Evolutionary conservation across 2,113 vertebrate species (phyloP).

Genomic region (Nestor notabilis): DNA sequence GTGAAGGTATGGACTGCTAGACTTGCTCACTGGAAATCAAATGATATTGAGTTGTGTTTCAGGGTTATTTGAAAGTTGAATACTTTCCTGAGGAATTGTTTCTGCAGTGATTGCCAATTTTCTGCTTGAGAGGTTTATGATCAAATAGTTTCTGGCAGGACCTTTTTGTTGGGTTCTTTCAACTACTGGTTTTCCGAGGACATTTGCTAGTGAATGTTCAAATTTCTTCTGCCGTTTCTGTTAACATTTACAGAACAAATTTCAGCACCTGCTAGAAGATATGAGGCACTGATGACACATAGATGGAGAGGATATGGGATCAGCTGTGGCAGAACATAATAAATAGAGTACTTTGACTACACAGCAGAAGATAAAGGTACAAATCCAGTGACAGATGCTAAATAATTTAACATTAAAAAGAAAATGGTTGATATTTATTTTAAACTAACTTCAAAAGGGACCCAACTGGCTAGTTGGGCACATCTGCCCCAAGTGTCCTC

Average conservation of each 20-base stretch:
- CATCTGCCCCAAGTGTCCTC: not conserved
- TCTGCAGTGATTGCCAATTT: slow-evolving; percentile 80
- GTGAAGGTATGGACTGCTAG: not conserved
- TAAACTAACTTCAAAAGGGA: not conserved
- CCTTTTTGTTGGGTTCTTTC: slow-evolving; percentile 67
- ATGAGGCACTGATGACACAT: slow-evolving; percentile 34
- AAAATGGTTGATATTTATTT: not conserved
- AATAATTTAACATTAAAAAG: slow-evolving; percentile 23
- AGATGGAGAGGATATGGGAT: slow-evolving; percentile 29
- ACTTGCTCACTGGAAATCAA: slow-evolving; percentile 44
- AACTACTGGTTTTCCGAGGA: slow-evolving; percentile 36
- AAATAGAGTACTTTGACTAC: slow-evolving; percentile 26
- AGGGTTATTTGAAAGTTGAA: slow-evolving; percentile 79
- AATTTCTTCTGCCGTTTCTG: slow-evolving; percentile 48
- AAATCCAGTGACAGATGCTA: not conserved
- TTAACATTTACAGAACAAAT: slow-evolving; percentile 73
- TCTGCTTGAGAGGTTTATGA: slow-evolving; percentile 81
- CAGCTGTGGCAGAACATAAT: slow-evolving; percentile 58
- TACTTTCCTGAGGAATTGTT: slow-evolving; percentile 77
- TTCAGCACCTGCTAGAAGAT: slow-evolving; percentile 55
- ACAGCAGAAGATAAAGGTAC: slow-evolving; percentile 5
- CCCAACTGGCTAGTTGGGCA: not conserved
- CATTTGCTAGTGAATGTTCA: slow-evolving; percentile 41
- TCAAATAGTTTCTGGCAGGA: slow-evolving; percentile 68
- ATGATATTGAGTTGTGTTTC: slow-evolving; percentile 57